Conservation (phyloP, 2,888 invertebrate genomes). For the Heliconius hortense region DNA sequence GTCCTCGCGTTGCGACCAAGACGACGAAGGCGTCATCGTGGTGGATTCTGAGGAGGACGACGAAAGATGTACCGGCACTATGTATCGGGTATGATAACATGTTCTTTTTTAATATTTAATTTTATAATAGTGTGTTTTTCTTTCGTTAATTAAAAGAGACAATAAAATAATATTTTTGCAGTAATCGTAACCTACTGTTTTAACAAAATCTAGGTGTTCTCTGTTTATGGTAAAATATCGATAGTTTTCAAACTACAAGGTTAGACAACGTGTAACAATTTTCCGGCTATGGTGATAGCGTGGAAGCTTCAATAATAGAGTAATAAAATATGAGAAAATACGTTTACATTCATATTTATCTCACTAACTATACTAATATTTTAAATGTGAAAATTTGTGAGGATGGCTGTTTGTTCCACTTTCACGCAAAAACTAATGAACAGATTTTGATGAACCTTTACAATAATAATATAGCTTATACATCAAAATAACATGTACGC, state of each 20-base stretch:
- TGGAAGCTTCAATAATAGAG: too few species aligned
- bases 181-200: not conserved
- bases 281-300: not conserved
- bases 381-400: not conserved
- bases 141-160: too few species aligned
- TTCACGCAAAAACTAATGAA: not conserved
- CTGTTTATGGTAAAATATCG: too few species aligned
- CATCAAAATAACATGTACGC: not conserved
- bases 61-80: constrained; percentile 82
- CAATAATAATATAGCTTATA: not conserved
- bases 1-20: constrained; percentile 92
- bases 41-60: constrained; percentile 91
- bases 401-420: not conserved
- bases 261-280: not conserved
- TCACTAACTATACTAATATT: too few species aligned
- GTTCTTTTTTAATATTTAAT: not conserved
- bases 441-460: not conserved
- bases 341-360: too few species aligned
- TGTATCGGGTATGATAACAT: constrained; percentile 68
- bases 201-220: not conserved
- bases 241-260: too few species aligned
- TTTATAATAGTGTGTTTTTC: not conserved
- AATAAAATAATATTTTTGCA: not conserved
- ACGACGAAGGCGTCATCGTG: constrained; percentile 89
- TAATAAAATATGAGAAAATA: too few species aligned